Conservation (phyloP, 2,113 vertebrate species). For the Asarcornis scutulata region DNA sequence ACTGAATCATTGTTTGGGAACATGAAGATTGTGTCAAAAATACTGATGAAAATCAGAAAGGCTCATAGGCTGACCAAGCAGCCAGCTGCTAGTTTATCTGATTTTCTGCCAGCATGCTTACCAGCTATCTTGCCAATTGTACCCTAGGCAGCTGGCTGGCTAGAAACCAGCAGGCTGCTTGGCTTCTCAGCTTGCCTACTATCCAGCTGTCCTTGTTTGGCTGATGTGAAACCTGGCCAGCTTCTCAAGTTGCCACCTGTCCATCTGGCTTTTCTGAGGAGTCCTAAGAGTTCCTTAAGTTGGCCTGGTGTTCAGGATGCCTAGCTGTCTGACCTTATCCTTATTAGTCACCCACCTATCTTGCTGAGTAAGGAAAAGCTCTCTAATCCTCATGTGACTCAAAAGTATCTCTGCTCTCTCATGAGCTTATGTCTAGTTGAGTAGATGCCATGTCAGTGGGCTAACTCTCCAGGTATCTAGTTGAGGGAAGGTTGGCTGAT, state of each 20-base stretch:
- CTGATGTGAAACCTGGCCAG: background rate
- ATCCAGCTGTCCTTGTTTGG: slow-evolving; percentile 27
- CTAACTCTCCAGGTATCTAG: background rate
- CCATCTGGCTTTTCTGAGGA: background rate
- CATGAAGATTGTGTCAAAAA: background rate
- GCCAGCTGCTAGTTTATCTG: slow-evolving; percentile 6
- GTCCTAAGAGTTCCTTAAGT: background rate
- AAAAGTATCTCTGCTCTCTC: background rate
- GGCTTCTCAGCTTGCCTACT: slow-evolving; percentile 3
- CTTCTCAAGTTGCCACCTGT: background rate
- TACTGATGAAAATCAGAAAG: background rate
- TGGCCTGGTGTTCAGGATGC: background rate
- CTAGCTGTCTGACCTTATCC: background rate
- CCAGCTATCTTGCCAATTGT: slow-evolving; percentile 1
- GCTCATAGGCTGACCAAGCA: background rate
- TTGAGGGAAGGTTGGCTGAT: background rate
- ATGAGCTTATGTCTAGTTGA: background rate
- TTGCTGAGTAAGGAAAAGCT: background rate
- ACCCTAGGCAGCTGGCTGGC: background rate
- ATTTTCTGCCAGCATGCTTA: slow-evolving; percentile 27
- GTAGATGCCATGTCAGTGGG: background rate
- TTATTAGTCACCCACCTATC: background rate
- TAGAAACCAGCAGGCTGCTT: background rate
- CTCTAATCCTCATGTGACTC: background rate
- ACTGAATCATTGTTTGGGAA: background rate